phyloP scores from a whole-genome alignment of 1,140 invertebrate species.

The Ectropis grisescens region DNA sequence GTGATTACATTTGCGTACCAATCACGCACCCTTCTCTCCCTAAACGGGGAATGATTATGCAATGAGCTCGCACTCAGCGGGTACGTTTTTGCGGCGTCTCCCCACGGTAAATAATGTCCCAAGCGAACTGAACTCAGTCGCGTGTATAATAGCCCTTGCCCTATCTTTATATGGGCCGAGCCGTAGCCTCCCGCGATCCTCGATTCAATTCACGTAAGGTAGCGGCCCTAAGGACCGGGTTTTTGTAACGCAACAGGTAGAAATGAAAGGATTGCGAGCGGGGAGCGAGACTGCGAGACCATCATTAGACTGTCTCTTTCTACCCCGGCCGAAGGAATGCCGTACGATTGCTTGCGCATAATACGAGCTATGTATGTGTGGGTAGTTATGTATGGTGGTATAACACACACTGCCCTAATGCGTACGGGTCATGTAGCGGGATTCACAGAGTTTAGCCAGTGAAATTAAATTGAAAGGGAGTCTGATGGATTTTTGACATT shows the following conservation, averaged over 20 bases:
- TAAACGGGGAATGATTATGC: slow-evolving; percentile 51
- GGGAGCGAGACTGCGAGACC: slow-evolving; percentile 36
- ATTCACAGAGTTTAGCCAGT: slow-evolving; percentile 63
- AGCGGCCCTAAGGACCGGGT: slow-evolving; percentile 66
- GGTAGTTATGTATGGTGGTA: slow-evolving; percentile 36
- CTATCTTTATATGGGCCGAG: slow-evolving; percentile 64
- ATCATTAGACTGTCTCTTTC: slow-evolving; percentile 41
- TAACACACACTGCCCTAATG: slow-evolving; percentile 67
- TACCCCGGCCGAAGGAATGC: slow-evolving; percentile 55
- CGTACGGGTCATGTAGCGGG: slow-evolving; percentile 67
- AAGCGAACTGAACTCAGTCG: slow-evolving; percentile 38
- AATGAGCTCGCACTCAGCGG: slow-evolving; percentile 44
- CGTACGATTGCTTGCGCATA: slow-evolving; percentile 58
- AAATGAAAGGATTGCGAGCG: slow-evolving; percentile 65
- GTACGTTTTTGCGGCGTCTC: slow-evolving; percentile 37
- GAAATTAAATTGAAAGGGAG: slow-evolving; percentile 69
- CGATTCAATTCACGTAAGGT: slow-evolving; percentile 66
- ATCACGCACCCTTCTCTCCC: slow-evolving; percentile 40
- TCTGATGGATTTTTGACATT: slow-evolving; percentile 61
- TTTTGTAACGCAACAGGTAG: slow-evolving; percentile 69
- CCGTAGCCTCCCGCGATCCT: slow-evolving; percentile 60
- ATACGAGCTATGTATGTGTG: slow-evolving; percentile 34
- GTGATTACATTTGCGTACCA: slow-evolving; percentile 25
- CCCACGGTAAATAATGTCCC: slow-evolving; percentile 47
- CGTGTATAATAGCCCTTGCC: slow-evolving; percentile 53